Base-by-base conservation (phyloP, 2,888 invertebrate species). In the Nomada fabriciana region DNA sequence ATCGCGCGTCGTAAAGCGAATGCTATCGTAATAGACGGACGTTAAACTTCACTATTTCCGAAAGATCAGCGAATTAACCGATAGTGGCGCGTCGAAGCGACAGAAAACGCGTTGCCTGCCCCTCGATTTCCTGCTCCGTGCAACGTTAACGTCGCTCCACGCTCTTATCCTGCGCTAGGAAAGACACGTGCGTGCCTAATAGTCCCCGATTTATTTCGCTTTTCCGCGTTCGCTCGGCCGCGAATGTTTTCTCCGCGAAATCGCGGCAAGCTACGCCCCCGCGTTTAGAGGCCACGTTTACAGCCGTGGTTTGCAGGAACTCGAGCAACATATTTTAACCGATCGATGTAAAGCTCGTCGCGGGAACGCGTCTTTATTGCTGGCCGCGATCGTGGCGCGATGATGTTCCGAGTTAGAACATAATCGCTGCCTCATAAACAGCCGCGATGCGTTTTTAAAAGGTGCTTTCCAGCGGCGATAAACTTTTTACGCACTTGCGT, bases 361-460 rank as follows among this genome's bases (percentile, higher is more conserved):
- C 72, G 74, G 78, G 71, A 83, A 86, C 80, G 82, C 70, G 70
- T 83, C 83, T 86, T 86, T 88, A 86, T 83, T 78, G 77, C 80
- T 72, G 60, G 65, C 70, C 83, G 70, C 69, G 69, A 73, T 80
- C 84, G 69, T 76, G 78, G 67, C 81, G 74, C 75, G 85, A 83
- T 84, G 82, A 85, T 89, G 84, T 85, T 80, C 80, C 86, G 86
- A 89, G 90, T 91, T 91, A 91, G 91, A 90, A 89, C 91, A 91
- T 93, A 93, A 93, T 93, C 92, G 90, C 87, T 89, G 89, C 85
- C 88, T 89, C 91, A 91, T 93, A 93, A 93, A 93, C 92, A 90
- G 90, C 90, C 89, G 86, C 88, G 92, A 93, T 93, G 92, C 91
- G 91, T 91, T 93, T 93, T 93, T 93, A 93, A 93, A 93, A 91